phyloP scores from a whole-genome alignment of 2,888 invertebrate species.

The Troides oblongomaculatus region DNA sequence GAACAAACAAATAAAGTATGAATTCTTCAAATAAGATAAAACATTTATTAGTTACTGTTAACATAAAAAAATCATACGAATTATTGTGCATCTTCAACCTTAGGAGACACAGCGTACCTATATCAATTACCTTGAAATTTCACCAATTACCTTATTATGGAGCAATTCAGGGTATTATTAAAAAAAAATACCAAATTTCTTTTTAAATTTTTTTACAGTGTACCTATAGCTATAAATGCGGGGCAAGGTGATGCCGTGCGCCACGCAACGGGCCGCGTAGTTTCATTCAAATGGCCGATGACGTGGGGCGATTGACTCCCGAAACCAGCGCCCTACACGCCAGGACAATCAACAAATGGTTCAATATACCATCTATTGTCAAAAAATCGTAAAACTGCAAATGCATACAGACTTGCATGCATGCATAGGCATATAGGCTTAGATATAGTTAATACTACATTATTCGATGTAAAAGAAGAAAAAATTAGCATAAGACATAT shows the following conservation, averaged over 20 bases:
- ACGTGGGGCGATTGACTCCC: constrained; percentile 65
- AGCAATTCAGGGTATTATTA: background rate
- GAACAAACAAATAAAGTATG: too few species aligned
- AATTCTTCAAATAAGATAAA: too few species aligned
- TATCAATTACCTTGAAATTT: background rate
- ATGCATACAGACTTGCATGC: background rate
- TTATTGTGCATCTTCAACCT: too few species aligned
- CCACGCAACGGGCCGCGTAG: constrained; percentile 61
- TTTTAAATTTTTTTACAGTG: constrained; percentile 18
- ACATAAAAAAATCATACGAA: too few species aligned
- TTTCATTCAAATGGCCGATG: constrained; percentile 72
- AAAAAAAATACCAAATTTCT: constrained; percentile 15
- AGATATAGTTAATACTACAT: background rate
- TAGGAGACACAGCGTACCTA: background rate
- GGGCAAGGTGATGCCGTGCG: constrained; percentile 58
- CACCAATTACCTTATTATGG: background rate
- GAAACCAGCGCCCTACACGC: constrained; percentile 41
- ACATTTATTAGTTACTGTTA: too few species aligned
- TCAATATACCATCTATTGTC: constrained; percentile 3
- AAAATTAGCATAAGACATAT: too few species aligned
- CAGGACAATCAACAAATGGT: constrained; percentile 39
- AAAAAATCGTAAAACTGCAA: background rate
- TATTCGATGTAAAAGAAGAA: background rate
- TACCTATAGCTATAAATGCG: constrained; percentile 29
- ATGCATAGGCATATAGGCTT: too few species aligned